These are phyloP conservation scores for Tiliacea citrago DNA, from an alignment of 2,888 invertebrate genomes.

Conservation along the genomic window DNA sequence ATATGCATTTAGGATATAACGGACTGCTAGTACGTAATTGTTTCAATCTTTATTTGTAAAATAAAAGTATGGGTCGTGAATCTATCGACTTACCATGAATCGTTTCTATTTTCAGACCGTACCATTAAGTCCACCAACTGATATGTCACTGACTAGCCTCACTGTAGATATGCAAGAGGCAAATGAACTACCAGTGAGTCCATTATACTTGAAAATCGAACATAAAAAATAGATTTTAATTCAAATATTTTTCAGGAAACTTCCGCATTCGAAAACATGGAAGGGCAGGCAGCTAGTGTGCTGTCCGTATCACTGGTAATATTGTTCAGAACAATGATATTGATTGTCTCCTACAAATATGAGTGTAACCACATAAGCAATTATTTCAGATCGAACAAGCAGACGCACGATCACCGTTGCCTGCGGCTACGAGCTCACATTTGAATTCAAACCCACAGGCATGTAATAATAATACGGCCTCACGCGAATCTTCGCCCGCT, in stretches of 20 bases:
- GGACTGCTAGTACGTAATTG: not conserved
- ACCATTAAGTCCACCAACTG: not conserved
- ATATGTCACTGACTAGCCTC: not conserved
- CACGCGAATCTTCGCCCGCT: constrained; percentile 2
- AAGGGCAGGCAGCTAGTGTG: constrained; percentile 12
- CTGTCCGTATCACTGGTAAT: constrained; percentile 17
- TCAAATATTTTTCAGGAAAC: not conserved
- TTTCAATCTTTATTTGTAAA: constrained; percentile 1
- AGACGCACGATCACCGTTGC: not conserved
- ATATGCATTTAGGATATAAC: constrained; percentile 5
- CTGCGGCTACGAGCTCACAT: not conserved
- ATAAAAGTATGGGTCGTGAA: not conserved
- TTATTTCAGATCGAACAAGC: constrained; percentile 10
- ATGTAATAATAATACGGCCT: not conserved
- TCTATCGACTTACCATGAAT: not conserved
- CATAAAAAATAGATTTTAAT: not conserved
- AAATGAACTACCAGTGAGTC: not conserved
- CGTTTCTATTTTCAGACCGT: constrained; percentile 1
- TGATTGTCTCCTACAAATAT: not conserved
- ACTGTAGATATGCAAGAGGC: not conserved
- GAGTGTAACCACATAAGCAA: not conserved
- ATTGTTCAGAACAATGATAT: not conserved
- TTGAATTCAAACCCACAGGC: not conserved
- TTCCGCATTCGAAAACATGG: not conserved
- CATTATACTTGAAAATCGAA: not conserved